phyloP scores from a whole-genome alignment of 2,113 vertebrate genomes.

The Hyperopisus bebe region DNA sequence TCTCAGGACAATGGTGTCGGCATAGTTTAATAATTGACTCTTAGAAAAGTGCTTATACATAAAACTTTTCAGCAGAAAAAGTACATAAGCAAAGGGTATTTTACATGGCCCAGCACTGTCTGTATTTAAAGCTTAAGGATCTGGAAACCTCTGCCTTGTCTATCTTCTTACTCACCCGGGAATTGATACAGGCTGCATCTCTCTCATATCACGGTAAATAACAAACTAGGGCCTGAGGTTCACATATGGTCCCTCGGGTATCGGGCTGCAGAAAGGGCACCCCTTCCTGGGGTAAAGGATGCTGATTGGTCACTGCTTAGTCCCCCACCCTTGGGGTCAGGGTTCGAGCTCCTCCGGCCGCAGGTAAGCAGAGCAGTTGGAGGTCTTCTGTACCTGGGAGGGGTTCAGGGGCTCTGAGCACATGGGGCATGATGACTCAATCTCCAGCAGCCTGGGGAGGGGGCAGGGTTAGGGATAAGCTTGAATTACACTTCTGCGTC shows the following conservation, averaged over 20 bases:
- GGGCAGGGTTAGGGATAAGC: not conserved
- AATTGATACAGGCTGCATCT: not conserved
- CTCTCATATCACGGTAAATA: not conserved
- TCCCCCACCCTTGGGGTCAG: conserved; percentile 26
- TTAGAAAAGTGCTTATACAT: not conserved
- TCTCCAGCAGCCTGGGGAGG: conserved; percentile 71
- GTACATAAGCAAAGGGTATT: not conserved
- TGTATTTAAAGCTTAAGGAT: not conserved
- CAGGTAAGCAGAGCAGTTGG: conserved; percentile 70
- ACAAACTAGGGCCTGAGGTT: not conserved
- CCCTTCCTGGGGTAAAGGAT: not conserved
- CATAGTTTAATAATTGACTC: not conserved
- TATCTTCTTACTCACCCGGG: not conserved
- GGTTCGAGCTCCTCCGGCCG: conserved; percentile 58
- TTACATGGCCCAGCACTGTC: not conserved
- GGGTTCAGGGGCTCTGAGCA: conserved; percentile 72
- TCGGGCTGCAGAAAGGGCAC: not conserved
- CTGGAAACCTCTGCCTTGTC: not conserved
- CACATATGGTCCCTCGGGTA: not conserved
- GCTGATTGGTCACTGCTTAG: not conserved
- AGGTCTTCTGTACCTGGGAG: conserved; percentile 66
- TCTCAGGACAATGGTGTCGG: not conserved
- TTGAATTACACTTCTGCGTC: not conserved
- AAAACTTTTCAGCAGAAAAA: not conserved
- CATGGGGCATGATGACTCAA: conserved; percentile 83